These are phyloP conservation scores for Enteromius thamalakanensis DNA, from an alignment of 2,797 vertebrate genomes.

Conservation along the genomic window DNA sequence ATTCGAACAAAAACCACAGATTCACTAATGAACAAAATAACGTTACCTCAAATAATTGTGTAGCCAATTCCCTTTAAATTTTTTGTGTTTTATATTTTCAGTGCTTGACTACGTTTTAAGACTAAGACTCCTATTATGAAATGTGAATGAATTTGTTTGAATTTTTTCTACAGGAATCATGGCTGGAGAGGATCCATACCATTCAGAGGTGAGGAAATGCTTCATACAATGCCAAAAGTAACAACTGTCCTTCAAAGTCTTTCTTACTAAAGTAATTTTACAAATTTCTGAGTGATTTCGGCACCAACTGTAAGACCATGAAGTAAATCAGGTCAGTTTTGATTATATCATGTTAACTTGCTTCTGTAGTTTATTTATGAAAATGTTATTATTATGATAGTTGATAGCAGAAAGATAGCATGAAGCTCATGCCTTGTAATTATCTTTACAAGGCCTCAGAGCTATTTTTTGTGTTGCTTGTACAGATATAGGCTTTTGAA, in stretches of 20 bases:
- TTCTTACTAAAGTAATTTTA: neutral
- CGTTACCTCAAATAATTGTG: too few relatives aligned
- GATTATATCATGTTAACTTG: neutral
- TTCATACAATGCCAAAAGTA: neutral
- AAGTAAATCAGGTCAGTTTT: neutral
- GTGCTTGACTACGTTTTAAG: neutral
- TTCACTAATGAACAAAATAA: neutral
- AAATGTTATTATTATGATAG: neutral
- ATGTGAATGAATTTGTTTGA: neutral
- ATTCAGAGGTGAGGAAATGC: conserved; percentile 47
- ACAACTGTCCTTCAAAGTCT: neutral
- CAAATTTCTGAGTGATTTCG: neutral
- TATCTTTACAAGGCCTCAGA: neutral
- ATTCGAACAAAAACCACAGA: neutral
- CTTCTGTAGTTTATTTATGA: neutral
- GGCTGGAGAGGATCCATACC: conserved; percentile 62
- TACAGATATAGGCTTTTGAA: neutral
- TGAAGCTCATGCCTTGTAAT: conserved; percentile 3
- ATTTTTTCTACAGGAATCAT: conserved; percentile 58
- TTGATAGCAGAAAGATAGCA: neutral
- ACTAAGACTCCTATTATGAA: neutral
- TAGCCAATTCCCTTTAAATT: neutral
- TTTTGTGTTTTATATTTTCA: neutral
- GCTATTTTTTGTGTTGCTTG: conserved; percentile 3
- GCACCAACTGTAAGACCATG: neutral